Conservation (phyloP, 2,888 invertebrate species). For the Noctua fimbriata region DNA sequence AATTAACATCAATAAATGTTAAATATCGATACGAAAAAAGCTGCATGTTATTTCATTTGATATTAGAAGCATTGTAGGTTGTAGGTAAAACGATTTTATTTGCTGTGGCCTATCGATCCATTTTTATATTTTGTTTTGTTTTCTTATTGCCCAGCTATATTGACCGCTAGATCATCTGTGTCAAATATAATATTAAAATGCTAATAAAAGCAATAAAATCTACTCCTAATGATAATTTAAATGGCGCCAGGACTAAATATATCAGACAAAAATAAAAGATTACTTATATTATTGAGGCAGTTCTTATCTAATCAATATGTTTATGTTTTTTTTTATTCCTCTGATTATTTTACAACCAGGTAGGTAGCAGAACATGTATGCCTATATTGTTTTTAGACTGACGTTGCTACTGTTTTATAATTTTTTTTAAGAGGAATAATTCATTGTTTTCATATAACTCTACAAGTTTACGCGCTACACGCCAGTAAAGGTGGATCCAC, state of each 20-base stretch:
- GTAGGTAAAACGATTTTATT: background rate
- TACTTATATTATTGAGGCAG: background rate
- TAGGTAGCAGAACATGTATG: background rate
- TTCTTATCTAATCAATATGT: background rate
- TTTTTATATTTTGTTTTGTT: background rate
- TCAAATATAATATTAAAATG: slow-evolving; percentile 4
- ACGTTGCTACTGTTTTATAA: background rate
- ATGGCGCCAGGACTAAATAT: background rate
- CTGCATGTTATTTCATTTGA: background rate
- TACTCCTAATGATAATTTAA: background rate
- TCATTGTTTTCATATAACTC: background rate
- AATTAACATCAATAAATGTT: too few species aligned
- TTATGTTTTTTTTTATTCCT: background rate
- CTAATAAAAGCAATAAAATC: background rate
- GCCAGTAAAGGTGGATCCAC: background rate
- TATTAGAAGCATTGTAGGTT: background rate
- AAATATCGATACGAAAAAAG: too few species aligned
- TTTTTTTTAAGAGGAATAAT: background rate
- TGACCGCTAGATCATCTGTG: background rate
- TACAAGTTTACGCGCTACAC: background rate
- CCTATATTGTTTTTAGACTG: background rate
- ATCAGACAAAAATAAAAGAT: slow-evolving; percentile 20
- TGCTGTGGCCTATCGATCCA: background rate
- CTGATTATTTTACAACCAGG: background rate
- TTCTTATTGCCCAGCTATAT: background rate